Evolutionary conservation across 2,888 invertebrate species (phyloP).

Genomic region (Malacosoma neustria): DNA sequence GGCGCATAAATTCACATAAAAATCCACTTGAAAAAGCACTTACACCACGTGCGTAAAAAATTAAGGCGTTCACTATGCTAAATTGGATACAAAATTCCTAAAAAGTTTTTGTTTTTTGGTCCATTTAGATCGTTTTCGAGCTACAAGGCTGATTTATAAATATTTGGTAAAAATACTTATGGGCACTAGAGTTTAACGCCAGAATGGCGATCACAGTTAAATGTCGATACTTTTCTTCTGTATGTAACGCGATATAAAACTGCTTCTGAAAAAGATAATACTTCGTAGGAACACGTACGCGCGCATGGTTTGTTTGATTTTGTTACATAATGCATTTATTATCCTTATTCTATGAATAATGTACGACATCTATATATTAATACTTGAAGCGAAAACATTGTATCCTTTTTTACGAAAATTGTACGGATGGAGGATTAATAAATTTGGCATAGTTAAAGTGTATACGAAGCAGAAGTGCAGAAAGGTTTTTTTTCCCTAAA

Average conservation of each 20-base stretch:
- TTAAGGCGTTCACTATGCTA: conserved; percentile 51
- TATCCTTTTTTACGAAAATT: too few species aligned
- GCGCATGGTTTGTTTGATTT: neutral
- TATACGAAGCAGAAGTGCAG: too few species aligned
- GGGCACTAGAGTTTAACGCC: conserved; percentile 54
- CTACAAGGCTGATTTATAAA: conserved; percentile 51
- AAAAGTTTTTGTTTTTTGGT: conserved; percentile 60
- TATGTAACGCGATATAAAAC: neutral
- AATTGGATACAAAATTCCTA: conserved; percentile 51
- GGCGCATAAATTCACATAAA: conserved; percentile 13
- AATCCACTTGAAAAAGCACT: conserved; percentile 14
- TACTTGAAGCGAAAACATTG: too few species aligned
- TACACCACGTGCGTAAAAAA: conserved; percentile 38
- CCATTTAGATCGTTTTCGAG: conserved; percentile 55
- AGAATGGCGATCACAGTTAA: conserved; percentile 54
- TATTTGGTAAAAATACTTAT: conserved; percentile 60
- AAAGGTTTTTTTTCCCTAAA: too few species aligned
- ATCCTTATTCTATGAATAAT: too few species aligned
- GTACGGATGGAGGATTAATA: too few species aligned
- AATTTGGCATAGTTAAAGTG: too few species aligned
- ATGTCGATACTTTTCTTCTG: neutral
- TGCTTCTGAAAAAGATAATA: neutral
- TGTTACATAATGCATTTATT: too few species aligned
- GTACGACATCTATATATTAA: too few species aligned
- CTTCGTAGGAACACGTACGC: too few species aligned